Evolutionary conservation across 2,797 vertebrate genomes (phyloP).

Genomic region (Naso thynnoides): DNA sequence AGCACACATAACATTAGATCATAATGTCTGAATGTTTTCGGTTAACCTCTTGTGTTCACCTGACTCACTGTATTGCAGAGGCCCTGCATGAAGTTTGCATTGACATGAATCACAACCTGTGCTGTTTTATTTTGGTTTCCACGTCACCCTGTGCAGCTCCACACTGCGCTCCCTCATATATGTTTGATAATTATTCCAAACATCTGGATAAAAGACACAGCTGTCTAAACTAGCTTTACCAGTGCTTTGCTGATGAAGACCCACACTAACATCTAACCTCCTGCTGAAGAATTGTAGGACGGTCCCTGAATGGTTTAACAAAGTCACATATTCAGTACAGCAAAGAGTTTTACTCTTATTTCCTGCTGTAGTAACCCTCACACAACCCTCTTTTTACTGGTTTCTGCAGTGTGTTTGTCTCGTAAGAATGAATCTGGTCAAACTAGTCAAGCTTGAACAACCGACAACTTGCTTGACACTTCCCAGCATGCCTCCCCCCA

Average conservation of each 20-base stretch:
- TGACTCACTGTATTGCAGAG: constrained; percentile 15
- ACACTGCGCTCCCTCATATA: constrained; percentile 14
- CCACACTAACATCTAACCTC: constrained; percentile 4
- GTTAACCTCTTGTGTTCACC: constrained; percentile 19
- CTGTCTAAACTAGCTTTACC: constrained; percentile 16
- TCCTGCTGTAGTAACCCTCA: neutral
- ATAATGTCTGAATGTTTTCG: constrained; percentile 32
- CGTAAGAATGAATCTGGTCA: neutral
- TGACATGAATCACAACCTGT: constrained; percentile 29
- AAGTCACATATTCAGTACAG: constrained; percentile 54
- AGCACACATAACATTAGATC: constrained; percentile 22
- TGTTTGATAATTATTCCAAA: constrained; percentile 34
- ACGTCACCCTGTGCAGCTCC: constrained; percentile 11
- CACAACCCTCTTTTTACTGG: neutral
- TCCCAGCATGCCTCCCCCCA: neutral
- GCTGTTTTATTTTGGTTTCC: constrained; percentile 3
- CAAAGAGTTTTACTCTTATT: constrained; percentile 26
- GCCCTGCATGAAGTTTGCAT: neutral
- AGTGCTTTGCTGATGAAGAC: constrained; percentile 32
- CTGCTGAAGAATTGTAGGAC: constrained; percentile 26
- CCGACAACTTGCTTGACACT: neutral
- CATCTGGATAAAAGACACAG: constrained; percentile 24
- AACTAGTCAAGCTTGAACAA: neutral
- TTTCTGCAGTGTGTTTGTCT: neutral
- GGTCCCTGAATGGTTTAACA: constrained; percentile 46